Percentiles rank a stretch among this genome's conserved stretches.
Conservation (phyloP, 2,113 vertebrate species). For the Dendropsophus ebraccatus region DNA sequence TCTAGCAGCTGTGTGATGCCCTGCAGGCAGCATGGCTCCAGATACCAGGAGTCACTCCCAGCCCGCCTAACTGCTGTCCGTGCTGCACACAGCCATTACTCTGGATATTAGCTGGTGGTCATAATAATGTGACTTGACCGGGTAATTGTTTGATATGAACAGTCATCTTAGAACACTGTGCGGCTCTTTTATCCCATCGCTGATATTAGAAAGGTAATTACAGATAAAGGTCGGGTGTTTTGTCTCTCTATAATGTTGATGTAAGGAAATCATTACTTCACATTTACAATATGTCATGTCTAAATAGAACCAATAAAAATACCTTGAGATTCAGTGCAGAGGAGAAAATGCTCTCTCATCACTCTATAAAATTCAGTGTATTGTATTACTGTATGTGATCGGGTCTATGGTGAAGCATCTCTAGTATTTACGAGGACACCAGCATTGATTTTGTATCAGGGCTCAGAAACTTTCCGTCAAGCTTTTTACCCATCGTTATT, state of each 20-base stretch:
- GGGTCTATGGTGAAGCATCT: too few relatives aligned
- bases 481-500: too few relatives aligned
- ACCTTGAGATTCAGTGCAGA: neutral
- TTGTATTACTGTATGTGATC: neutral
- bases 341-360: neutral
- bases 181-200: neutral
- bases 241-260: neutral
- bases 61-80: too few relatives aligned
- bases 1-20: too few relatives aligned
- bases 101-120: too few relatives aligned
- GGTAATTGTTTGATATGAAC: neutral
- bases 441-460: neutral
- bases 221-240: neutral
- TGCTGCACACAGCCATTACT: too few relatives aligned
- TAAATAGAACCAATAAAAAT: neutral
- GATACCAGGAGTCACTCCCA: too few relatives aligned
- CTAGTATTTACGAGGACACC: too few relatives aligned
- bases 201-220: constrained; percentile 6
- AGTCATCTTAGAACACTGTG: neutral
- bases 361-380: too few relatives aligned
- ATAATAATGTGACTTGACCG: too few relatives aligned
- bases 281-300: neutral
- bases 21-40: too few relatives aligned
- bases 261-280: neutral
- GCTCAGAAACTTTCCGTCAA: neutral